These are phyloP conservation scores for Tragelaphus scriptus DNA, from an alignment of 2,113 vertebrate species.

Conservation along the genomic window DNA sequence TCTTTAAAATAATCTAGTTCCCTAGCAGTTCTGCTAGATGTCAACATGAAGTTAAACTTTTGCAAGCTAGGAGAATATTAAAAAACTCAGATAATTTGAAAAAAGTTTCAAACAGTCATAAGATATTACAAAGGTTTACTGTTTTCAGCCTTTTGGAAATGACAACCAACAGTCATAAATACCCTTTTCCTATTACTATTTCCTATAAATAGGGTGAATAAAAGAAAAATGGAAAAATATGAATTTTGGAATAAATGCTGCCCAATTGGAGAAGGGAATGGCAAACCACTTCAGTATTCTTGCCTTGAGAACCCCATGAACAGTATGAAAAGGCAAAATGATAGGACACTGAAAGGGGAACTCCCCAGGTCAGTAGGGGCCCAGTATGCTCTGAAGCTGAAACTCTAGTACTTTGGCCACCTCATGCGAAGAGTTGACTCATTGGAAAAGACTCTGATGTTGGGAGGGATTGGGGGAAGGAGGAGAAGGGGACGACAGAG, in stretches of 20 bases:
- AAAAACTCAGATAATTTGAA: background rate
- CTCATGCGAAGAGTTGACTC: rapidly evolving
- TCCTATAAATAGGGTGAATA: background rate
- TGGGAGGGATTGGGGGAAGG: no score
- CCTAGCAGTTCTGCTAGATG: background rate
- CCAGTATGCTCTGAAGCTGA: no score
- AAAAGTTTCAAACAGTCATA: background rate
- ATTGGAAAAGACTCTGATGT: no score
- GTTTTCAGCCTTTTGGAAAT: background rate
- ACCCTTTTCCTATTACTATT: background rate
- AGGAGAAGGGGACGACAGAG: rapidly evolving
- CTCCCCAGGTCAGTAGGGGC: no score
- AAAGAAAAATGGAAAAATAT: background rate
- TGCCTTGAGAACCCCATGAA: no score
- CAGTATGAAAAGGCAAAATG: no score
- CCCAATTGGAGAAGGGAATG: background rate
- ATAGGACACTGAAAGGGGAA: rapidly evolving
- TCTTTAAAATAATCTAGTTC: background rate
- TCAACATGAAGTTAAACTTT: background rate
- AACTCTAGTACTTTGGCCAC: no score
- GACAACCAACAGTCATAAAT: background rate
- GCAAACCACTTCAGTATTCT: no score
- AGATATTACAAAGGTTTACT: background rate
- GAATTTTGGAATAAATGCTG: background rate
- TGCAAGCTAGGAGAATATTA: background rate